Evolutionary conservation across 92 coral and sea anemone species (phyloP).

Genomic region (Blastomussa wellsi): DNA sequence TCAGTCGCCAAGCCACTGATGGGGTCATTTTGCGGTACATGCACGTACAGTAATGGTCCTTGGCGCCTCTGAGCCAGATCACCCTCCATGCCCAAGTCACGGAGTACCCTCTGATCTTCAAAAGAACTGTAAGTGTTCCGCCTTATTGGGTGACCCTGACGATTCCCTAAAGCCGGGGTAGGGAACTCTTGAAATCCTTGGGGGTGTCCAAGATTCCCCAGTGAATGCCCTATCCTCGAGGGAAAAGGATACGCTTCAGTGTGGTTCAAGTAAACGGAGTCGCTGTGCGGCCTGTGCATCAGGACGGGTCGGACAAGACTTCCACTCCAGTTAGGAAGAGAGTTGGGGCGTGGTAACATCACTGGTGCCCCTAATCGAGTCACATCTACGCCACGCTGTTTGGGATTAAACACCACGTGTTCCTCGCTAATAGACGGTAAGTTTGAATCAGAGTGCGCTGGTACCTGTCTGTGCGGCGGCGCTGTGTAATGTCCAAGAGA

Average conservation of each 20-base stretch:
- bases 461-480: slow-evolving; percentile 8
- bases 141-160: not conserved
- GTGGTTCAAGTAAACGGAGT: slow-evolving; percentile 29
- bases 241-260: slow-evolving; percentile 15
- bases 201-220: slow-evolving; percentile 28
- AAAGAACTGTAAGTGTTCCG: slow-evolving; percentile 21
- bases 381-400: slow-evolving; percentile 15
- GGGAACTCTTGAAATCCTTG: slow-evolving; percentile 6
- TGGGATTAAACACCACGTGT: not conserved
- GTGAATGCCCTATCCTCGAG: slow-evolving; percentile 7
- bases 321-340: slow-evolving; percentile 46
- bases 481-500: slow-evolving; percentile 26
- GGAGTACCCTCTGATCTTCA: slow-evolving; percentile 21
- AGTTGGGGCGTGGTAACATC: slow-evolving; percentile 48
- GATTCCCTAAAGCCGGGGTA: not conserved
- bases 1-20: not conserved
- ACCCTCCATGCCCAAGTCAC: not conserved
- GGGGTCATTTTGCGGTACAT: slow-evolving; percentile 30
- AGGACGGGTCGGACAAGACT: slow-evolving; percentile 36
- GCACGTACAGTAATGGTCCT: slow-evolving; percentile 54
- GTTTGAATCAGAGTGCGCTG: slow-evolving; percentile 38
- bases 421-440: slow-evolving; percentile 60
- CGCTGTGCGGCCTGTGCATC: slow-evolving; percentile 45
- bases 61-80: slow-evolving; percentile 60
- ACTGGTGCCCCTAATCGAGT: slow-evolving; percentile 35